These are phyloP conservation scores for Lipophrys pholis DNA, from an alignment of 2,113 vertebrate species.

Conservation along the genomic window DNA sequence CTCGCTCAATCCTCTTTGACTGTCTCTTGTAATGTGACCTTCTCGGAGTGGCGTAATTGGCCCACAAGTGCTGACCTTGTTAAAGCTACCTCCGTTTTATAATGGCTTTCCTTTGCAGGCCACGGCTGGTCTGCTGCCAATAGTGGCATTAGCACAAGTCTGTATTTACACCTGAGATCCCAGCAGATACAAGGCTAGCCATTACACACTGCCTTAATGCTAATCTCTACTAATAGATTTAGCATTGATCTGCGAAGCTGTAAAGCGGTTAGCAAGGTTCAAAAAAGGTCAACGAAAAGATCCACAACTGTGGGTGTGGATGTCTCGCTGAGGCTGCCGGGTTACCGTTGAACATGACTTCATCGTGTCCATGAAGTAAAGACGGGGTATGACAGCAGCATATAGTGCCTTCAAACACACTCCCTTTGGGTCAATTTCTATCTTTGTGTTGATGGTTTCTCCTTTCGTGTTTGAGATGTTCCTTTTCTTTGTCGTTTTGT, in stretches of 20 bases:
- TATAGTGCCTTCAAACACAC: not conserved
- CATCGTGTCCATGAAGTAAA: constrained; percentile 2
- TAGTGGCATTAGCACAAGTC: constrained; percentile 59
- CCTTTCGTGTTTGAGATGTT: not conserved
- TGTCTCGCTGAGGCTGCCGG: not conserved
- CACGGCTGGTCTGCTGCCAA: constrained; percentile 36
- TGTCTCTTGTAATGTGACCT: constrained; percentile 52
- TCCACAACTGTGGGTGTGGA: constrained; percentile 7
- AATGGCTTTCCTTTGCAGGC: constrained; percentile 59
- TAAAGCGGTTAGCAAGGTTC: constrained; percentile 58
- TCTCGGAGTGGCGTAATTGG: constrained; percentile 42
- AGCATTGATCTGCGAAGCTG: constrained; percentile 69
- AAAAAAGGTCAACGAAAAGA: constrained; percentile 54
- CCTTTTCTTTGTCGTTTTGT: constrained; percentile 1
- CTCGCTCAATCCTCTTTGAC: not conserved
- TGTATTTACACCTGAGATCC: constrained; percentile 72
- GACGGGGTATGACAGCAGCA: not conserved
- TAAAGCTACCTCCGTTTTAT: constrained; percentile 63
- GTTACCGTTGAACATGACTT: constrained; percentile 39
- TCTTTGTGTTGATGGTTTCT: not conserved
- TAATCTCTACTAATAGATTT: constrained; percentile 73
- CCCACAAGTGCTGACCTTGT: constrained; percentile 53
- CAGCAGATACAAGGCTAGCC: constrained; percentile 50
- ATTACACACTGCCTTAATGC: constrained; percentile 62
- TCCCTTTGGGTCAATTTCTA: not conserved